phyloP scores from a whole-genome alignment of 1,140 invertebrate genomes.

The Panulirus ornatus region DNA sequence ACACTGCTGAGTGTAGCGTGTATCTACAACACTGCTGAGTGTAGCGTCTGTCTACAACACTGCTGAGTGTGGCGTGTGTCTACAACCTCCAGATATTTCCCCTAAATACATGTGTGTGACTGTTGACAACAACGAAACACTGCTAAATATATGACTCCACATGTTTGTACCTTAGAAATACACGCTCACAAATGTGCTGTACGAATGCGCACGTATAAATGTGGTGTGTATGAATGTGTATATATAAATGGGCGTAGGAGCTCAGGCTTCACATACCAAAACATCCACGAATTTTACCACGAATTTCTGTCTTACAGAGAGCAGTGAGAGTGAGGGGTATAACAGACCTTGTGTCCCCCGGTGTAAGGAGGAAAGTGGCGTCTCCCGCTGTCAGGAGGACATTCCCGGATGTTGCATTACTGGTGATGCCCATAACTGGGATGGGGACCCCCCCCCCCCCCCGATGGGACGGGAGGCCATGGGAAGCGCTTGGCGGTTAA shows the following conservation, averaged over 20 bases:
- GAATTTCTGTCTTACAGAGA: no score
- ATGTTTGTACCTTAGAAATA: neutral
- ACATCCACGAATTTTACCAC: no score
- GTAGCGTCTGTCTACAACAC: no score
- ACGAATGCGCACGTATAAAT: no score
- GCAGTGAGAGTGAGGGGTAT: neutral
- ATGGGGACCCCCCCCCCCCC: no score
- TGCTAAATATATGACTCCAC: neutral
- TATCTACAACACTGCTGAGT: neutral
- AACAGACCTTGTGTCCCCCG: neutral
- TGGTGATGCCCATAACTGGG: neutral
- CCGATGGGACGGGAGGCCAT: no score
- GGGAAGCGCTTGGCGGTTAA: no score
- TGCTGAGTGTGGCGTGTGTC: neutral
- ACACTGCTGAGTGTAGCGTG: neutral
- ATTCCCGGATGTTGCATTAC: neutral
- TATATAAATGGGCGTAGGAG: no score
- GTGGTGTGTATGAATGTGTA: no score
- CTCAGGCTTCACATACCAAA: no score
- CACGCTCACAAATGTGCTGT: neutral
- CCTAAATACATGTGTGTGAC: neutral
- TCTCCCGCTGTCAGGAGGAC: neutral
- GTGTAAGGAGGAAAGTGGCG: neutral
- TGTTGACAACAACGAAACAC: no score
- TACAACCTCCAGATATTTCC: neutral